phyloP scores from a whole-genome alignment of 2,888 invertebrate species.

The Hedychridium roseum region DNA sequence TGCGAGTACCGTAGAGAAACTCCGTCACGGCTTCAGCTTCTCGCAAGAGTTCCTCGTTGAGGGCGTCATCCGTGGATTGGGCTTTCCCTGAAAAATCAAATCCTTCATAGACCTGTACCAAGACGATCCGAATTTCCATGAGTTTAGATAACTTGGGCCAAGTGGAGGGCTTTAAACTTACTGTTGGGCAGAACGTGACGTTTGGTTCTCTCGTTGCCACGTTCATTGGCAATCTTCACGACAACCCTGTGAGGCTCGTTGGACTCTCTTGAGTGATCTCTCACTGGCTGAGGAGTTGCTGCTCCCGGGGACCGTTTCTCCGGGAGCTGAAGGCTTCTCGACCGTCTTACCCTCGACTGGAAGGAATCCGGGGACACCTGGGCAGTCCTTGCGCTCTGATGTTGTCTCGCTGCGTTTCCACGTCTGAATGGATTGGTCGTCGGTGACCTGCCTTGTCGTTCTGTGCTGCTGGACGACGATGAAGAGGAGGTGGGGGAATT shows the following conservation, averaged over 20 bases:
- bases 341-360: constrained; percentile 64
- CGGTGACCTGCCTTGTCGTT: constrained; percentile 50
- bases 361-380: constrained; percentile 52
- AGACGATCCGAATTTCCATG: too few species aligned
- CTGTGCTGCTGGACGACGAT: constrained; percentile 52
- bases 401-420: constrained; percentile 41
- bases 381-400: constrained; percentile 48
- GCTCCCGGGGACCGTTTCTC: constrained; percentile 67
- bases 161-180: too few species aligned
- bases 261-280: constrained; percentile 61
- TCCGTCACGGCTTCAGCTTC: constrained; percentile 69
- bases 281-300: constrained; percentile 51
- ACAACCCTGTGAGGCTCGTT: constrained; percentile 59
- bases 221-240: constrained; percentile 59
- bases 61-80: constrained; percentile 57
- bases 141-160: too few species aligned
- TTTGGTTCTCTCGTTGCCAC: constrained; percentile 46
- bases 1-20: constrained; percentile 67
- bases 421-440: constrained; percentile 53
- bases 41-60: constrained; percentile 66
- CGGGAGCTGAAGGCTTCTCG: constrained; percentile 72
- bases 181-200: constrained; percentile 52
- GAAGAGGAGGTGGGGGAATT: constrained; percentile 52
- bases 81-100: constrained; percentile 51
- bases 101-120: constrained; percentile 1